Base-by-base conservation (phyloP, 2,888 invertebrate genomes). In the Drosophila histrio region DNA sequence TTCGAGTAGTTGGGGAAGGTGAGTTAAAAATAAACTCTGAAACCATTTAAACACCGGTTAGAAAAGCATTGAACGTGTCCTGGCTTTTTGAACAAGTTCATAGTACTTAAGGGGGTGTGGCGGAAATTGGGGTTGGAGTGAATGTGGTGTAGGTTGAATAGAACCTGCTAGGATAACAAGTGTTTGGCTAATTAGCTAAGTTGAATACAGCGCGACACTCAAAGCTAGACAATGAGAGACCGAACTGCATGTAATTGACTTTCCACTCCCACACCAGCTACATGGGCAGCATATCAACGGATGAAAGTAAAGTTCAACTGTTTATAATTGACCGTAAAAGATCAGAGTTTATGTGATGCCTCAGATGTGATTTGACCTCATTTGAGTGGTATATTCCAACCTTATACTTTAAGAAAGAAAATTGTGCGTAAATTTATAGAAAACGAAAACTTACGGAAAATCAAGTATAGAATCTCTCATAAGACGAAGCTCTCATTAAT, bases 171-270 rank as follows among this genome's bases (percentile, higher is more conserved):
- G 56, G 22, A 50, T 64, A 79, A 74, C 74, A 84, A 87, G 71
- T 75, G 81, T 72, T 77, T 80, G 53, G 62, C 78, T 87, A 82
- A 82, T 82, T 81, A 87, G 66, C 63, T 46, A 65, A 62, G 69
- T 59, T 69, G 59, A 58, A 76, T 60, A 49, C 56, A 56, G 62
- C 57, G 63, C 70, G 63, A 67, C 53, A 52, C 54, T 47, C 13
- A 53, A 44, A 38, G 24, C 46, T 39, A 34, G 46, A 53, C 39
- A 61, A 56, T 47, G 62, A 66, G 46, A n/a, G n/a, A 49, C 44
- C 57, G 39, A 64, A 52, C 81, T 81, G 80, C 72, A 87, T 62
- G 63, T 84, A 82, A 87, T 82, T 77, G 85, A 64, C 66, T 17
- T 58, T 71, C 41, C 71, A 80, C 81, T 71, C 81, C 87, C 74